Percentiles rank a stretch among this genome's conserved stretches.
phyloP scores from a whole-genome alignment of 2,113 vertebrate genomes.

The Dasyurus viverrinus region DNA sequence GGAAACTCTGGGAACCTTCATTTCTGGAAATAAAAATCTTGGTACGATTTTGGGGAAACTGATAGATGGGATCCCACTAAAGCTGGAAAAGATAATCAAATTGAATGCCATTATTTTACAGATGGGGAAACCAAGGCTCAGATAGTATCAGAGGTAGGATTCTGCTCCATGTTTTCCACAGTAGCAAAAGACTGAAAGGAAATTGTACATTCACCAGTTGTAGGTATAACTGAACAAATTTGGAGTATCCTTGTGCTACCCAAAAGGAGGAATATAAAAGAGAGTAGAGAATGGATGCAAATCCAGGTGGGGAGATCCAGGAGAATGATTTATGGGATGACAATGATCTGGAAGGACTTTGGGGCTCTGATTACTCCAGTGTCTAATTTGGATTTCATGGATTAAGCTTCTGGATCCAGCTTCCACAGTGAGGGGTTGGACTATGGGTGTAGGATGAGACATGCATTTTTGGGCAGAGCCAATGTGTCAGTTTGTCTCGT shows the following conservation, averaged over 20 bases:
- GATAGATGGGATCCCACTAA: background rate
- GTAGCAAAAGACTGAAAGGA: background rate
- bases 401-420: background rate
- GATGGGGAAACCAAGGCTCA: background rate
- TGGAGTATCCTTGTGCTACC: background rate
- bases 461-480: background rate
- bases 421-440: background rate
- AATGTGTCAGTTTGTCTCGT: background rate
- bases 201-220: background rate
- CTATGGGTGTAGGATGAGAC: background rate
- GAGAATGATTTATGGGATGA: background rate
- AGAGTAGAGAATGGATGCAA: background rate
- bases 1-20: slow-evolving; percentile 28
- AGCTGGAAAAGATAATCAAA: background rate
- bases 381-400: background rate
- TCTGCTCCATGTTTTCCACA: background rate
- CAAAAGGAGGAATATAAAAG: background rate
- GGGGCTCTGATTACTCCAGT: background rate
- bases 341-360: background rate
- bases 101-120: background rate
- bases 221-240: background rate
- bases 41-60: slow-evolving; percentile 35
- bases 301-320: background rate
- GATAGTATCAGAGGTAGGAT: background rate
- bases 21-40: slow-evolving; percentile 39